These are phyloP conservation scores for Selene dorsalis DNA, from an alignment of 2,797 vertebrate species.

Conservation along the genomic window DNA sequence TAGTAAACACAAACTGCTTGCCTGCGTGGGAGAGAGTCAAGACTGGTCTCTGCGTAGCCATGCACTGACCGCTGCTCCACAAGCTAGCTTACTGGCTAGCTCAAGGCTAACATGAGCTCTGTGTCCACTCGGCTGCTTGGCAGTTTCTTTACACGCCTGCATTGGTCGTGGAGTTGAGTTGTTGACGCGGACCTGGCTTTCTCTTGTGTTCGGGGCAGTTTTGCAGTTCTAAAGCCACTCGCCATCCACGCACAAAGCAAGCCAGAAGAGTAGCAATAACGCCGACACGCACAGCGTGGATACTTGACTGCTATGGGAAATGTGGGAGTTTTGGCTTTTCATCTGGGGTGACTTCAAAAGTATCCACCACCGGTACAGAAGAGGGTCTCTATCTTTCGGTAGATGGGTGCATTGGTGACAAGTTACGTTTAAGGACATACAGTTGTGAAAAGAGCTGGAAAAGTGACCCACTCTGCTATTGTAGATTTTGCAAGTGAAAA, in stretches of 20 bases:
- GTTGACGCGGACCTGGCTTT: background rate
- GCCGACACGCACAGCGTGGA: background rate
- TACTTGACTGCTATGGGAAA: constrained; percentile 51
- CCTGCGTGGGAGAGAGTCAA: constrained; percentile 63
- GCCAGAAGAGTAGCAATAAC: constrained; percentile 39
- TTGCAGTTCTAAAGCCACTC: background rate
- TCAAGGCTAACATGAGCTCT: constrained; percentile 30
- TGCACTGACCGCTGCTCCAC: constrained; percentile 57
- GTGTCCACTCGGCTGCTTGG: constrained; percentile 25
- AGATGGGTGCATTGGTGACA: background rate
- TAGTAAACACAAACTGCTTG: constrained; percentile 63
- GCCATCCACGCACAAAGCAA: constrained; percentile 52
- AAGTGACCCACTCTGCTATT: background rate
- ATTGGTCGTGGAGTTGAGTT: constrained; percentile 2
- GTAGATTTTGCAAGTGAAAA: background rate
- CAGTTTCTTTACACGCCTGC: background rate
- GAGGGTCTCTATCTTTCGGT: too few species aligned
- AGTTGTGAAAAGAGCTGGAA: background rate
- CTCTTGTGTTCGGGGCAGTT: constrained; percentile 30
- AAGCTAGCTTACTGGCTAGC: constrained; percentile 64
- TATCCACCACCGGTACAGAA: background rate
- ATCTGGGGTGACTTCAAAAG: background rate
- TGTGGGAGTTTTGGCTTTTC: background rate
- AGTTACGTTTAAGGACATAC: background rate
- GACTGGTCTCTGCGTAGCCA: constrained; percentile 65